Evolutionary conservation across 2,888 invertebrate species (phyloP), one percentile per base, ranked within the genome.

Genomic region (Drosophila eohydei): DNA sequence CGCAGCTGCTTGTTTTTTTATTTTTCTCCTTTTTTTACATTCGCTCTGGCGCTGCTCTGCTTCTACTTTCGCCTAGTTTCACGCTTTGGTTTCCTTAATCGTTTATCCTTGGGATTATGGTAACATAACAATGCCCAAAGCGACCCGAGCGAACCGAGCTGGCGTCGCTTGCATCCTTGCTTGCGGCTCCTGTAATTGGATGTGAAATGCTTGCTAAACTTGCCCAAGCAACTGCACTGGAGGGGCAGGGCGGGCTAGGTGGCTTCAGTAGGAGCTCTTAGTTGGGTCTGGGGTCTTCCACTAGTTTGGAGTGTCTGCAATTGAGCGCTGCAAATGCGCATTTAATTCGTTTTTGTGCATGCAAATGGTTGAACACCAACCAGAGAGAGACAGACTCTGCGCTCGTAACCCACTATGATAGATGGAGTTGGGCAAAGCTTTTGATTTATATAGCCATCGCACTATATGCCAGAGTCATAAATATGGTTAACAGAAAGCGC

Each of bases 41-140:
- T 28, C 36, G 51, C 38, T 52, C 52, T 14, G 14, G 57, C 38
- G 46, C 38, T 43, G 56, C 14, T 16, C 38, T 56, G 38, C 50
- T 50, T 54, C 41, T 30, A 58, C 58, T 58, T 61, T 86, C 68
- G 80, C 80, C 75, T 78, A 81, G 88, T 79, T 82, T 76, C 65
- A 71, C 80, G 80, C 88, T 78, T 84, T 88, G 83, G 78, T 77
- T 90, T 78, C 76, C 74, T 84, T 86, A 88, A 88, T 88, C 87
- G 88, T 78, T 90, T 88, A 82, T 88, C 60, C 63, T 67, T 64
- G 78, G 79, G 78, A 79, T 83, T 81, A 83, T 83, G 81, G 74
- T 80, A 88, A 85, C 79, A 83, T 85, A 89, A 88, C 89, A 83
- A 89, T 88, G 80, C 84, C 85, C 89, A 70, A 67, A 82, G 89